Percentiles rank a stretch among this genome's conserved stretches.
Conservation (phyloP, 1,140 invertebrate genomes). For the Phymastichus coffea region DNA sequence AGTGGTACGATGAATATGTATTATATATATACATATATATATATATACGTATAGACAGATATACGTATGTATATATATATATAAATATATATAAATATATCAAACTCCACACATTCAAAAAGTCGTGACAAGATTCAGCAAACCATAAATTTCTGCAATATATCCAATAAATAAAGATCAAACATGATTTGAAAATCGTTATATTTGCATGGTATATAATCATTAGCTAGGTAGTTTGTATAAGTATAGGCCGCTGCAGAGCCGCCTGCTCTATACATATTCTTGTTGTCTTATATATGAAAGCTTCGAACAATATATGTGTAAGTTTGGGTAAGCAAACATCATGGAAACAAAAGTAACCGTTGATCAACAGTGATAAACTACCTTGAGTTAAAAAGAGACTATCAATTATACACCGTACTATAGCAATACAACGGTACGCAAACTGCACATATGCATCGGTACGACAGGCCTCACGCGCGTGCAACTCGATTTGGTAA, state of each 20-base stretch:
- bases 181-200: conserved; percentile 55
- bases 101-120: conserved; percentile 55
- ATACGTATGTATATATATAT: conserved; percentile 31
- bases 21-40: conserved; percentile 36
- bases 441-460: conserved; percentile 26
- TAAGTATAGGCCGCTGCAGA: no score
- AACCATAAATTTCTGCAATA: conserved; percentile 59
- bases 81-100: conserved; percentile 32
- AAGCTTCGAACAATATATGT: conserved; percentile 13
- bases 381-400: conserved; percentile 38
- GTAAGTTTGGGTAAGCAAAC: background rate
- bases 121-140: conserved; percentile 58
- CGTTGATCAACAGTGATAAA: conserved; percentile 36
- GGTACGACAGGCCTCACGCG: no score
- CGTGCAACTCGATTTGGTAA: no score
- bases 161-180: conserved; percentile 55
- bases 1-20: conserved; percentile 51
- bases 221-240: conserved; percentile 37
- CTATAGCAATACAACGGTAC: conserved; percentile 39
- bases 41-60: no score
- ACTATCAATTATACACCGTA: conserved; percentile 43
- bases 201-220: conserved; percentile 50
- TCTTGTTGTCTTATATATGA: background rate
- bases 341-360: no score
- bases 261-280: no score